Base-by-base conservation (phyloP, 2,888 invertebrate species). In the Galerucella pusilla region DNA sequence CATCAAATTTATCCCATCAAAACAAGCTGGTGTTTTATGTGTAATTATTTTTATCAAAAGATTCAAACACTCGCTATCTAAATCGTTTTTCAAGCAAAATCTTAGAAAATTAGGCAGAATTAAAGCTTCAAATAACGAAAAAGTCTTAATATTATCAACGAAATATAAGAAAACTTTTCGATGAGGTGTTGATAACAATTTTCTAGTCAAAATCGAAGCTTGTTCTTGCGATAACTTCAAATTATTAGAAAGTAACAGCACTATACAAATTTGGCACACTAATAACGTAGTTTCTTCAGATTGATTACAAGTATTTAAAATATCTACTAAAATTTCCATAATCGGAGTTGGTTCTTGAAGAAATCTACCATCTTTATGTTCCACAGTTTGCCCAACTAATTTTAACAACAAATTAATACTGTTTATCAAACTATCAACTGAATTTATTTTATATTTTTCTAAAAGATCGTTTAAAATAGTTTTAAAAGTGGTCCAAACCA, bases 171-270 rank as follows among this genome's bases (percentile, higher is more conserved):
- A 88, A 20, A 93, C 89, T 49, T 88, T 87, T 65, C 90, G 89
- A 71, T 91, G 88, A 10, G 90, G 88, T 12, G 93, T 85, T 12
- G 89, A 89, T 46, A 94, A 85, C 35, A 93, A 87, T 78, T 92
- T 92, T 81, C 91, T 90, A 0, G 93, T 90, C 70, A 95, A 88
- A n/a, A 91, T 89, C 52, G 92, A 92, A 0, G 94, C 91, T 84
- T 93, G 91, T 84, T 95, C 92, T 87, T 95, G 95, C 2, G 92
- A 90, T 12, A 96, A 86, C 68, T 91, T 91, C 0, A 93, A 87
- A 80, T 91, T 90, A 10, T 90, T 88, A 0, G 93, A 91, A 1
- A 91, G 85, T 2, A 94, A 86, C 72, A 94, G 84, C 28, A 91
- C 84, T 7, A 92, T 90, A 1, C 91, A 89, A 70, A 93, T 89